phyloP scores from a whole-genome alignment of 2,888 invertebrate species.

The Seladonia tumulorum region DNA sequence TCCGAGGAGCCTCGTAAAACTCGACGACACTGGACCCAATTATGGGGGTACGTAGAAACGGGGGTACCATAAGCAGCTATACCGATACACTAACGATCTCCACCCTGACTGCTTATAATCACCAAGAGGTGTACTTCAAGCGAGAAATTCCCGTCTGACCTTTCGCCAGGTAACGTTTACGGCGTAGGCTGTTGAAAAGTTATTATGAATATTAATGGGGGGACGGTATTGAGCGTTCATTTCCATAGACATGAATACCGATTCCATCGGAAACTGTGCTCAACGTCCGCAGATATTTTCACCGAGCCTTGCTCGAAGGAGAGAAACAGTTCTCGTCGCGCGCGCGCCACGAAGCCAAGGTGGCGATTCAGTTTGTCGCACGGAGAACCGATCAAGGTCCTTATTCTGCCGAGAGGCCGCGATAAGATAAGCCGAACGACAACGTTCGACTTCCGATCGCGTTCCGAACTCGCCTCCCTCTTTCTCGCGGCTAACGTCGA shows the following conservation, averaged over 20 bases:
- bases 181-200: neutral
- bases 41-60: too few species aligned
- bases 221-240: neutral
- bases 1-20: too few species aligned
- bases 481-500: neutral
- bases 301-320: neutral
- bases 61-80: neutral
- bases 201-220: constrained; percentile 3
- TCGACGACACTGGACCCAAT: too few species aligned
- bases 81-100: neutral
- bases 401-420: constrained; percentile 80
- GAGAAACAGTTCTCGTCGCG: constrained; percentile 13
- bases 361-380: constrained; percentile 76
- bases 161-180: neutral
- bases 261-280: neutral
- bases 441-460: constrained; percentile 77
- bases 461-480: constrained; percentile 41
- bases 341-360: constrained; percentile 54
- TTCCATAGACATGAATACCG: neutral
- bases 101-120: neutral
- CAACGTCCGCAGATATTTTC: neutral
- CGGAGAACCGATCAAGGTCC: constrained; percentile 80
- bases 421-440: constrained; percentile 81
- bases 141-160: neutral
- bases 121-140: neutral